Conservation (phyloP, 23 tunicate species). For the Trididemnum nubilum region DNA sequence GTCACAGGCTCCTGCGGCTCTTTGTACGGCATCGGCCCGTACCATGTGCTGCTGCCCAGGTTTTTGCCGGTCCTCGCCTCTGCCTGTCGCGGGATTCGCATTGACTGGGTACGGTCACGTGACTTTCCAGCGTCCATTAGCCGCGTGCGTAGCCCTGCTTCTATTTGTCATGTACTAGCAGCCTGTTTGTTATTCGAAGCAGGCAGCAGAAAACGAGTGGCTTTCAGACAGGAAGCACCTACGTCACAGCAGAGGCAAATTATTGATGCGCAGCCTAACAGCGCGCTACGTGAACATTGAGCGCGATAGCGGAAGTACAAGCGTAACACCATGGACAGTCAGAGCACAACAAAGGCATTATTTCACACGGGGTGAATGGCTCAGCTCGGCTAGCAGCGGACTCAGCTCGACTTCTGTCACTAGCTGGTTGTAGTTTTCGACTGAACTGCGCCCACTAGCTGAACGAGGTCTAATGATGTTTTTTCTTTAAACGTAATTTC, state of each 20-base stretch:
- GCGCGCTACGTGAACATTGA: neutral
- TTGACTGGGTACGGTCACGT: slow-evolving; percentile 2
- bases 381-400: no score
- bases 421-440: no score
- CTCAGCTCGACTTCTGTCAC: no score
- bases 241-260: neutral
- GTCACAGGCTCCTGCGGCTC: neutral
- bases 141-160: neutral
- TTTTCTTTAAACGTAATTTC: no score
- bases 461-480: no score
- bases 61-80: neutral
- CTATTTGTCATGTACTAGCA: no score
- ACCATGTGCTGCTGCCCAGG: slow-evolving; percentile 13
- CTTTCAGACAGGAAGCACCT: neutral
- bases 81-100: neutral
- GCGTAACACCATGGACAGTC: no score
- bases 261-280: neutral
- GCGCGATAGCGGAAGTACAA: neutral
- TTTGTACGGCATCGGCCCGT: neutral
- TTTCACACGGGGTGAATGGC: no score
- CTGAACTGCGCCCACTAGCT: no score
- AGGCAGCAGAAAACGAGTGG: neutral
- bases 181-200: no score
- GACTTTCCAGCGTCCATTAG: neutral
- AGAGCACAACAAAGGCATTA: no score